Evolutionary conservation across 2,888 invertebrate genomes (phyloP).

Genomic region (Parnassius glacialis): DNA sequence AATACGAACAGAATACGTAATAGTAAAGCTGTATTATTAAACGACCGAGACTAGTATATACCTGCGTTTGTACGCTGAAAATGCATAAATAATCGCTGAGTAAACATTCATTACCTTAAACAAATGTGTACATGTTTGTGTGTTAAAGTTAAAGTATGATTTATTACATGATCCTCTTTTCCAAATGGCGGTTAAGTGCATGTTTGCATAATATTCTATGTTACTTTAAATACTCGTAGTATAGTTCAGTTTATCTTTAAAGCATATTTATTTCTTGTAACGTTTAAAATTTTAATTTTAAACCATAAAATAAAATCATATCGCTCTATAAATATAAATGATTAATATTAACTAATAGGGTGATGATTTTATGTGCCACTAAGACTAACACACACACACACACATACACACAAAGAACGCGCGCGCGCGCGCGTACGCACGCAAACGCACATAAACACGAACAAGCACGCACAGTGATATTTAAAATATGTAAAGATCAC

Average conservation of each 20-base stretch:
- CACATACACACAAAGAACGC: too few relatives aligned
- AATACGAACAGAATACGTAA: constrained; percentile 2
- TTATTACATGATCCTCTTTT: constrained; percentile 12
- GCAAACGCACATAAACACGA: too few relatives aligned
- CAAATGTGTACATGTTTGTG: constrained; percentile 19
- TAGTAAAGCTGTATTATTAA: constrained; percentile 5
- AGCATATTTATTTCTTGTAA: too few relatives aligned
- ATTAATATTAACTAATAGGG: too few relatives aligned
- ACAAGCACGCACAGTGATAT: too few relatives aligned
- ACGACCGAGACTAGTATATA: neutral
- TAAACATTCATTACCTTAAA: constrained; percentile 24
- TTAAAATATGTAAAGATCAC: too few relatives aligned
- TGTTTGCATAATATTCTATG: constrained; percentile 2
- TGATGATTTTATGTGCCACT: too few relatives aligned
- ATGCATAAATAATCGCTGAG: constrained; percentile 18
- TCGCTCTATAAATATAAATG: too few relatives aligned
- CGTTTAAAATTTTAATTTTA: too few relatives aligned
- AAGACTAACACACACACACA: too few relatives aligned
- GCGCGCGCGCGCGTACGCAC: too few relatives aligned
- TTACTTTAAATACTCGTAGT: neutral
- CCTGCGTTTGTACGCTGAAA: constrained; percentile 8
- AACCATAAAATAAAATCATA: too few relatives aligned
- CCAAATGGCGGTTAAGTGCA: constrained; percentile 1
- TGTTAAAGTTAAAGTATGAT: constrained; percentile 17
- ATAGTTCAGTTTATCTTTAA: neutral